Conservation (phyloP, 2,888 invertebrate species). For the Ommatoiulus sabulosus region DNA sequence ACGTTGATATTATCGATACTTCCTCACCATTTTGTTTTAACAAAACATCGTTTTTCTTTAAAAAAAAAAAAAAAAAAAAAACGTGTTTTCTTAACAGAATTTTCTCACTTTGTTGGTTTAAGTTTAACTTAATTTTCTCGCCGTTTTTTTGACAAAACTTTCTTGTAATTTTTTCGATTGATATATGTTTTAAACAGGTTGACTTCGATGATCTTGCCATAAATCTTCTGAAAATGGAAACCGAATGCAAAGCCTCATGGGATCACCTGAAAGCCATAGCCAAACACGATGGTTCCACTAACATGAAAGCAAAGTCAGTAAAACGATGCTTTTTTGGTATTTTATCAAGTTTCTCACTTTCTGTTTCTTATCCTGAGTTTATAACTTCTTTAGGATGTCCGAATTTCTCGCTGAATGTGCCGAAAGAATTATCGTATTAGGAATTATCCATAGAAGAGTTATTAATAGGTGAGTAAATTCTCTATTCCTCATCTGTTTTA, state of each 20-base stretch:
- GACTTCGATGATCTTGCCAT: constrained; percentile 92
- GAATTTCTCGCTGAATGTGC: constrained; percentile 98
- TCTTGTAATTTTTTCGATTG: too few relatives aligned
- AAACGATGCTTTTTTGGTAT: neutral
- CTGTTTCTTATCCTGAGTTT: too few relatives aligned
- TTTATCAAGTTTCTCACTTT: too few relatives aligned
- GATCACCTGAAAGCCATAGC: constrained; percentile 94
- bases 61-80: too few relatives aligned
- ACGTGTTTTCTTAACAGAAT: too few relatives aligned
- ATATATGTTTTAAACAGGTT: constrained; percentile 73
- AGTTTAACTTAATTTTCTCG: too few relatives aligned
- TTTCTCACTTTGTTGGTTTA: too few relatives aligned
- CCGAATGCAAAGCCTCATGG: constrained; percentile 97
- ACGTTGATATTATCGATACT: too few relatives aligned
- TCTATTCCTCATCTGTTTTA: too few relatives aligned
- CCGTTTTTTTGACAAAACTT: too few relatives aligned
- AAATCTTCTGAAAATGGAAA: constrained; percentile 89
- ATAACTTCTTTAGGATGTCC: constrained; percentile 78
- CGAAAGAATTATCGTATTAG: constrained; percentile 93
- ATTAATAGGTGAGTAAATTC: constrained; percentile 78
- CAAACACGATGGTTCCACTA: constrained; percentile 87
- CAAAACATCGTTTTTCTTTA: too few relatives aligned
- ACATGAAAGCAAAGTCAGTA: constrained; percentile 74
- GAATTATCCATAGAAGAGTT: constrained; percentile 90
- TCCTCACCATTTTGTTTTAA: too few relatives aligned